Evolutionary conservation across 2,888 invertebrate genomes (phyloP).

Genomic region (Acrocyrtus sp.): DNA sequence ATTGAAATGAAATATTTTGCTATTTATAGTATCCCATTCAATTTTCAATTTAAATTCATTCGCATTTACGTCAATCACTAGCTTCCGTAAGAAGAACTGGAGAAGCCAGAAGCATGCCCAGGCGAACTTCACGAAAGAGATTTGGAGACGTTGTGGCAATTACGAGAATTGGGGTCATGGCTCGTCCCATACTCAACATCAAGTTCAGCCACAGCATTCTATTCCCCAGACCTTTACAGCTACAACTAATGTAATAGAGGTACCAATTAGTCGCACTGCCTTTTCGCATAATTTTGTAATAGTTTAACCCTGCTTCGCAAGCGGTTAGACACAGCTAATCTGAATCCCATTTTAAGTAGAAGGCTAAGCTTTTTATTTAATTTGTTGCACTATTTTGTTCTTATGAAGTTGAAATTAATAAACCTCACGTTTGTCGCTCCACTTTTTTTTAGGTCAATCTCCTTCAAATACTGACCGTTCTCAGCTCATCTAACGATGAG

Average conservation of each 20-base stretch:
- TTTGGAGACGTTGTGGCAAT: conserved; percentile 59
- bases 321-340: too few species aligned
- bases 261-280: conserved; percentile 20
- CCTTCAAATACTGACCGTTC: conserved; percentile 60
- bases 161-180: conserved; percentile 44
- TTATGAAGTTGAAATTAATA: too few species aligned
- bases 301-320: not conserved
- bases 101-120: conserved; percentile 50
- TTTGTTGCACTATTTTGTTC: too few species aligned
- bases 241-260: conserved; percentile 53
- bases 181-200: conserved; percentile 12
- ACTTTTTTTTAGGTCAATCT: conserved; percentile 49
- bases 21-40: not conserved
- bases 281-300: not conserved
- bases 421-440: too few species aligned
- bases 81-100: conserved; percentile 60
- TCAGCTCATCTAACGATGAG: conserved; percentile 62
- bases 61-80: conserved; percentile 7
- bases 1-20: not conserved
- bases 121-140: conserved; percentile 58
- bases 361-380: too few species aligned
- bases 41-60: not conserved
- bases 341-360: too few species aligned
- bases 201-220: conserved; percentile 27
- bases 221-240: conserved; percentile 41